phyloP scores from a whole-genome alignment of 2,888 invertebrate species.

The Bugula neritina region DNA sequence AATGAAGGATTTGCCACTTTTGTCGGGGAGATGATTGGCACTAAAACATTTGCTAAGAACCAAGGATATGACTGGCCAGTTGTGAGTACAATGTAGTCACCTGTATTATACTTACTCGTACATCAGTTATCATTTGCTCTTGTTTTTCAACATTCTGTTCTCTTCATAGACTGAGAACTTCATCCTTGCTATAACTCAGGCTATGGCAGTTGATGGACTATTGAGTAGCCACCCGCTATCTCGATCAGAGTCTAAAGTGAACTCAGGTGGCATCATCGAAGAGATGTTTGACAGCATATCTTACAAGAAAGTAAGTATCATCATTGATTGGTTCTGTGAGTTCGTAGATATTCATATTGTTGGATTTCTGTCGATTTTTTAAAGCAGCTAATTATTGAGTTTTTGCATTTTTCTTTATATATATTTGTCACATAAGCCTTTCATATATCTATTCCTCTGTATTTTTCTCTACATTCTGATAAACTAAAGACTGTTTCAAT shows the following conservation, averaged over 20 bases:
- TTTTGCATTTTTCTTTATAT: too few species aligned
- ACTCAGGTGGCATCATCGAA: slow-evolving; percentile 81
- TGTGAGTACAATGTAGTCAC: slow-evolving; percentile 56
- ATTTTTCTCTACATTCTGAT: too few species aligned
- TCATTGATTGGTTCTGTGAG: neutral
- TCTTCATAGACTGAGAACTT: neutral
- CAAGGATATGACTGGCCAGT: slow-evolving; percentile 73
- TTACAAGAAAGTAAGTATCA: slow-evolving; percentile 69
- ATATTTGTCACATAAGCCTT: too few species aligned
- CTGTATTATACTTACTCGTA: slow-evolving; percentile 33
- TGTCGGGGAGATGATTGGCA: slow-evolving; percentile 67
- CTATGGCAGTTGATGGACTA: slow-evolving; percentile 69
- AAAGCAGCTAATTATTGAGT: too few species aligned
- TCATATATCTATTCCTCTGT: too few species aligned
- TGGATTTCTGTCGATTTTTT: too few species aligned
- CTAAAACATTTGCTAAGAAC: slow-evolving; percentile 54
- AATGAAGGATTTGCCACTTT: slow-evolving; percentile 90
- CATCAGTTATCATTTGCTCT: slow-evolving; percentile 61
- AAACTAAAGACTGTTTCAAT: too few species aligned
- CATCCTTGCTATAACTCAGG: slow-evolving; percentile 49
- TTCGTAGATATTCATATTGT: neutral
- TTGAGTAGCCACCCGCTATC: slow-evolving; percentile 84
- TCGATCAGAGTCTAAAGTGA: slow-evolving; percentile 62
- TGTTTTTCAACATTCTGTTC: neutral
- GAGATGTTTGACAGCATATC: slow-evolving; percentile 85